Conservation (phyloP, 1,140 invertebrate species). For the Holotrichia oblita region DNA sequence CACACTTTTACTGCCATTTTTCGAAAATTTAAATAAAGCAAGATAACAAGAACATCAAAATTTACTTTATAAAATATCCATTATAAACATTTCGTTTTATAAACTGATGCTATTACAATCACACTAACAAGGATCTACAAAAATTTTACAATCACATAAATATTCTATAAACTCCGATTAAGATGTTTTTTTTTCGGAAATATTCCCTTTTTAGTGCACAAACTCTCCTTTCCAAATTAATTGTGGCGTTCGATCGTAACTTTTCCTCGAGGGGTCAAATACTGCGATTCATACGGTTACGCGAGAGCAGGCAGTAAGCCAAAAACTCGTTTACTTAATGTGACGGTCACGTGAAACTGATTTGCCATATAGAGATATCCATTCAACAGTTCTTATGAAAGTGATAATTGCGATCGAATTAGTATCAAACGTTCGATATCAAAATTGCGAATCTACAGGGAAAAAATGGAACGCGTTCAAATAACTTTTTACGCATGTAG, state of each 20-base stretch:
- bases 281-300: not conserved
- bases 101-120: not conserved
- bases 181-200: conserved; percentile 9
- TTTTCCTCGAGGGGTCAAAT: conserved; percentile 2
- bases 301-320: conserved; percentile 7
- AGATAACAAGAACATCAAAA: conserved; percentile 1
- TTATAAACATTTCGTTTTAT: not conserved
- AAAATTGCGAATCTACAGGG: not conserved
- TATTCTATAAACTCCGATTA: conserved; percentile 1
- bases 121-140: not conserved
- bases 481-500: not conserved
- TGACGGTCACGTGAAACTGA: conserved; percentile 12
- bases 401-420: conserved; percentile 30
- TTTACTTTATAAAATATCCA: not conserved
- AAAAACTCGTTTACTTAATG: conserved; percentile 33
- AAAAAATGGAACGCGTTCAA: not conserved
- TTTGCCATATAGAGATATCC: conserved; percentile 1
- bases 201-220: conserved; percentile 6
- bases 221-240: not conserved
- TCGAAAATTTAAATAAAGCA: not conserved
- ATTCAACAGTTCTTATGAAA: conserved; percentile 27
- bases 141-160: conserved; percentile 13
- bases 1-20: not conserved
- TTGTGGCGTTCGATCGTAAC: not conserved
- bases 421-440: conserved; percentile 11